A percentile compares a stretch with the other conserved stretches of the same genome.
Conservation (phyloP, 2,113 vertebrate species). For the Heterocephalus glaber region DNA sequence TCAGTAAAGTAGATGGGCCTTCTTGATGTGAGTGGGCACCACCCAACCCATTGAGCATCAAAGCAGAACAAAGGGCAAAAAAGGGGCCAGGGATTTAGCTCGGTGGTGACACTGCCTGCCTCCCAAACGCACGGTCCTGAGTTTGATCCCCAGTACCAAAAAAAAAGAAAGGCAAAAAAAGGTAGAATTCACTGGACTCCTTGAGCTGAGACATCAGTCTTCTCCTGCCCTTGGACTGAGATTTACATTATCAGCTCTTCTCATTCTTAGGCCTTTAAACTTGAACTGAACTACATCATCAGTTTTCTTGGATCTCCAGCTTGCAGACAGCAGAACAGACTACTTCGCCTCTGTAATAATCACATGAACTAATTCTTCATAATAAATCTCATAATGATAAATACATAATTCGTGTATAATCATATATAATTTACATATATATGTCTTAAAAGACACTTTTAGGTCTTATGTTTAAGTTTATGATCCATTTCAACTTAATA, state of each 20-base stretch:
- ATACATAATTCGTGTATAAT: background rate
- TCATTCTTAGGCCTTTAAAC: background rate
- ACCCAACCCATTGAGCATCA: background rate
- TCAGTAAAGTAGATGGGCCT: background rate
- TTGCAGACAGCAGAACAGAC: background rate
- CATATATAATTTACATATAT: background rate
- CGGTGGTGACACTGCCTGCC: no score
- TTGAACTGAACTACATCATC: background rate
- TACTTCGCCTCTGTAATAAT: background rate
- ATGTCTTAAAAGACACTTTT: background rate
- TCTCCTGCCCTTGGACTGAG: background rate
- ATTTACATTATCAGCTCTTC: background rate
- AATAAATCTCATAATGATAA: background rate
- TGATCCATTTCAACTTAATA: background rate
- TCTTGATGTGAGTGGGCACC: background rate
- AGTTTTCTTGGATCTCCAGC: background rate
- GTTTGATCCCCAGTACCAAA: no score
- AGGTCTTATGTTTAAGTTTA: background rate
- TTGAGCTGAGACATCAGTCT: background rate
- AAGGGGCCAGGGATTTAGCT: no score
- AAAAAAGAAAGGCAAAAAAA: background rate
- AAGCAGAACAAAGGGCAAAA: background rate
- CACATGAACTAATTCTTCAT: background rate
- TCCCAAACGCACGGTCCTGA: no score
- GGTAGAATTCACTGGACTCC: background rate